Evolutionary conservation across 2,797 vertebrate genomes (phyloP).

Genomic region (Poliocrania exsul): DNA sequence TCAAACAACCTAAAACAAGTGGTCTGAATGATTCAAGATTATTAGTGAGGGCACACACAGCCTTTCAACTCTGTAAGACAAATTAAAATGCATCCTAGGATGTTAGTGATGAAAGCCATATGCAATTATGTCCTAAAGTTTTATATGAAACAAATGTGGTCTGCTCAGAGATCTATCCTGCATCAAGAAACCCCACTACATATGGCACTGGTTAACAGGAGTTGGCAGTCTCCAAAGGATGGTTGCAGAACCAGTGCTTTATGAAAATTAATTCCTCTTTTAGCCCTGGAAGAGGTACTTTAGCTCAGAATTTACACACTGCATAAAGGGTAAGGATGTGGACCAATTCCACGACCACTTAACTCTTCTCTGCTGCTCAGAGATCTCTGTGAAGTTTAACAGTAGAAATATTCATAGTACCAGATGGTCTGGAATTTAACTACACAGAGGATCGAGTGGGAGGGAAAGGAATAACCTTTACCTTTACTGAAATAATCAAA

Average conservation of each 20-base stretch:
- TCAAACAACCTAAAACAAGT: conserved; percentile 12
- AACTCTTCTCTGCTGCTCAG: background rate
- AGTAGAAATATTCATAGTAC: background rate
- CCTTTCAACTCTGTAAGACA: background rate
- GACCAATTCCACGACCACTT: background rate
- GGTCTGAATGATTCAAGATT: background rate
- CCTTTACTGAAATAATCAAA: background rate
- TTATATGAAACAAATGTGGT: background rate
- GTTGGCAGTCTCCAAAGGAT: background rate
- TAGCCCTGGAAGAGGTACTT: background rate
- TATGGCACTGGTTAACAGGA: background rate
- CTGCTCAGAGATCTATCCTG: background rate
- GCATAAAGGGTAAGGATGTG: background rate
- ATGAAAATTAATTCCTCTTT: background rate
- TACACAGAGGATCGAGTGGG: background rate
- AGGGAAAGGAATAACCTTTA: background rate
- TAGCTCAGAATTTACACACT: background rate
- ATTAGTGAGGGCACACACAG: background rate
- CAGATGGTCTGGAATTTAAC: background rate
- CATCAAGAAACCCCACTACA: background rate
- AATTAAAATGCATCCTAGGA: background rate
- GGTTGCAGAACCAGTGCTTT: background rate
- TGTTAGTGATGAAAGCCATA: background rate
- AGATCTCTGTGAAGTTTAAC: background rate
- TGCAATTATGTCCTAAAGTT: background rate